phyloP scores from a whole-genome alignment of 2,113 vertebrate genomes.

The Zeus faber region DNA sequence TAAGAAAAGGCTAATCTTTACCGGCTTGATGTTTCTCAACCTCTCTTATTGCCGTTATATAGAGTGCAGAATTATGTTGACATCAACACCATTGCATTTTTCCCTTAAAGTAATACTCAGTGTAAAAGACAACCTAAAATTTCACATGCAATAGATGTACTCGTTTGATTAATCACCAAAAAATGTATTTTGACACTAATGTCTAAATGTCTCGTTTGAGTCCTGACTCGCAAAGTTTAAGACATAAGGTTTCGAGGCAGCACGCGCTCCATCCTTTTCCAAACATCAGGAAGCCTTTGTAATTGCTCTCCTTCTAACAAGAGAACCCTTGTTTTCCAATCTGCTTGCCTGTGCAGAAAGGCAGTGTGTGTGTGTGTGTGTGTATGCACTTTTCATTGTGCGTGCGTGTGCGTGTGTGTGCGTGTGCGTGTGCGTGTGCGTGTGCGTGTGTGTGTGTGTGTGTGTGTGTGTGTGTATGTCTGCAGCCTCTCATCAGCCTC shows the following conservation, averaged over 20 bases:
- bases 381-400: conserved; percentile 6
- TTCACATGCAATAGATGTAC: too few species aligned
- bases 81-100: background rate
- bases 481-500: conserved; percentile 46
- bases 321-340: conserved; percentile 54
- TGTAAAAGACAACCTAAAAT: too few species aligned
- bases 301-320: conserved; percentile 52
- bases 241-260: conserved; percentile 14
- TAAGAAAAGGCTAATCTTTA: too few species aligned
- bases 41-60: too few species aligned
- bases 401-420: background rate
- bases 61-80: too few species aligned
- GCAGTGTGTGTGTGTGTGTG: conserved; percentile 2
- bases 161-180: too few species aligned
- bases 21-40: too few species aligned
- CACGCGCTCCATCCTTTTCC: conserved; percentile 28
- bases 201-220: background rate
- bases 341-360: conserved; percentile 48
- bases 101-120: background rate
- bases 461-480: background rate
- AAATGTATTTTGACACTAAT: too few species aligned
- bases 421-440: background rate
- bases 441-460: background rate
- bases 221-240: conserved; percentile 10
- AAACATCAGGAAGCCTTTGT: conserved; percentile 33